Evolutionary conservation across 2,888 invertebrate species (phyloP), one percentile per base, ranked within the genome.

Genomic region (Anticlea derivata): DNA sequence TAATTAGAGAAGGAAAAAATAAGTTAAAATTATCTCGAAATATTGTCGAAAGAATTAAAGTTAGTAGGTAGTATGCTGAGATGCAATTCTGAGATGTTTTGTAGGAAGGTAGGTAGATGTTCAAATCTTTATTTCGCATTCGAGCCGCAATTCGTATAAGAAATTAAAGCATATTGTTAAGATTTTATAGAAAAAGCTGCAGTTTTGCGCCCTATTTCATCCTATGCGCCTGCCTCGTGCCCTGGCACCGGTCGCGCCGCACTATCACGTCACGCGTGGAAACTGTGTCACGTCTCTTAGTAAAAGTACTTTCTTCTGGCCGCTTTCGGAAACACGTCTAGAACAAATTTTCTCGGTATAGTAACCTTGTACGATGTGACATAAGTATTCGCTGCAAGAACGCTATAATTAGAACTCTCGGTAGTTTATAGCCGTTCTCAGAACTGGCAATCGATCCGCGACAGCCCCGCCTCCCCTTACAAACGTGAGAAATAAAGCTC

Each of bases 241-340:
- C 59, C 52, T 40, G 55, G 53, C 54, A 59, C 57, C 51, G 44
- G 35, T 43, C 38, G 58, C 55, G 30, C 58, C 58, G 52, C 58
- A 54, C 60, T 59, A 62, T 56, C 60, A 49, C 61, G 43, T 50
- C 48, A 39, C 68, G 69, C 85, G 86, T 88, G 87, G 89, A 88
- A 90, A 90, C 89, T 88, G 80, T 86, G 89, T 75, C 89, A 85
- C 75, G 68, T 74, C 86, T 83, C 81, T 75, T 70, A 88, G 88
- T 87, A 90, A 89, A 89, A 90, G 88, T 86, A 87, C 88, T 90
- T 89, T 89, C 89, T 87, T 89, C 84, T 69, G 76, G 78, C 85
- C 85, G 86, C 86, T 87, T 88, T 88, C 86, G 80, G 86, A 90
- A 88, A 87, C 83, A 78, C 69, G 86, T 78, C 80, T 80, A 75